These are phyloP conservation scores for Chrysocyon brachyurus DNA, from an alignment of 2,797 vertebrate genomes.

Conservation along the genomic window DNA sequence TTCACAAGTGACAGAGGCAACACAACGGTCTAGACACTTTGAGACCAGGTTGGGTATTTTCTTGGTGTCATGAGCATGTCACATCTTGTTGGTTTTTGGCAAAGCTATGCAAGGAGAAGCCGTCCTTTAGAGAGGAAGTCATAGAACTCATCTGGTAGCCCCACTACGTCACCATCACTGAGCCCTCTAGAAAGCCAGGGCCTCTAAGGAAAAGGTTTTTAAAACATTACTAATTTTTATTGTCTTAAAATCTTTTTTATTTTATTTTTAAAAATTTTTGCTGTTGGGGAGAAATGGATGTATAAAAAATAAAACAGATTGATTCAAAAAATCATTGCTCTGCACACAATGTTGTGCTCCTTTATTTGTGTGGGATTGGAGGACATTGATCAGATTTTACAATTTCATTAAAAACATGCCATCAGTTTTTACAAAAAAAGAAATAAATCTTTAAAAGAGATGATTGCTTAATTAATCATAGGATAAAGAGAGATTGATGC, in stretches of 20 bases:
- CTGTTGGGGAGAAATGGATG: conserved; percentile 54
- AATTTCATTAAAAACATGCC: conserved; percentile 84
- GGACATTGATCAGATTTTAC: conserved; percentile 85
- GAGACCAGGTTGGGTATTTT: background rate
- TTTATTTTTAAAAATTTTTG: conserved; percentile 69
- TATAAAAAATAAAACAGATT: conserved; percentile 63
- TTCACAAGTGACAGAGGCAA: background rate
- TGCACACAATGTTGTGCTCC: conserved; percentile 73
- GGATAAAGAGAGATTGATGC: conserved; percentile 80
- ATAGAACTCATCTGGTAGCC: background rate
- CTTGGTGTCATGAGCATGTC: background rate
- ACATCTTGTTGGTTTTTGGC: background rate
- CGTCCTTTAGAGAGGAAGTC: background rate
- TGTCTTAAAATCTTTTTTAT: conserved; percentile 67
- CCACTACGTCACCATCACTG: background rate
- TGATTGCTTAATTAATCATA: conserved; percentile 86
- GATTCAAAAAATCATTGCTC: conserved; percentile 83
- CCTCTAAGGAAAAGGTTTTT: background rate
- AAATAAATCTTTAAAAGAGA: conserved; percentile 87
- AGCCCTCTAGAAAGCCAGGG: background rate
- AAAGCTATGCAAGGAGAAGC: background rate
- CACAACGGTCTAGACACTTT: background rate
- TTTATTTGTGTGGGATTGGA: conserved; percentile 71
- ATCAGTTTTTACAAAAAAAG: conserved; percentile 82
- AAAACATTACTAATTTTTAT: background rate